A percentile compares a stretch with the other conserved stretches of the same genome.
phyloP scores from a whole-genome alignment of 2,888 invertebrate genomes.

The Platypus cylindrus region DNA sequence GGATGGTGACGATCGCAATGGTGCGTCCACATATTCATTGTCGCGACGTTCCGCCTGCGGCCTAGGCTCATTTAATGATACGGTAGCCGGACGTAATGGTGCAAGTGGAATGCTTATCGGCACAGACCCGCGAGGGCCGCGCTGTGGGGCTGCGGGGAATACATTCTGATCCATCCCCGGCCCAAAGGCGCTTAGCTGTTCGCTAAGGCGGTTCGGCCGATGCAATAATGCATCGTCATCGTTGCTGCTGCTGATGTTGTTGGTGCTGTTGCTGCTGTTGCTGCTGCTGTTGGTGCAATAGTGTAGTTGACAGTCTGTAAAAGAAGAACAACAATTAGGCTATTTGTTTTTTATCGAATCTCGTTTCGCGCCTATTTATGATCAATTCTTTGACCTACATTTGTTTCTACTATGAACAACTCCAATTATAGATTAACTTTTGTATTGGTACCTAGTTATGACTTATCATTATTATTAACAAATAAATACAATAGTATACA shows the following conservation, averaged over 20 bases:
- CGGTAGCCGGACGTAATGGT: slow-evolving; percentile 37
- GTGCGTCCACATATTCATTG: slow-evolving; percentile 91
- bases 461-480: no score
- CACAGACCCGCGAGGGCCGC: slow-evolving; percentile 45
- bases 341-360: no score
- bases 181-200: slow-evolving; percentile 15
- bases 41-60: slow-evolving; percentile 75
- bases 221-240: slow-evolving; percentile 16
- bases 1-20: slow-evolving; percentile 44
- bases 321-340: no score
- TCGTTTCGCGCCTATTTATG: no score
- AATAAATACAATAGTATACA: no score
- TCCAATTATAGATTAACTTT: no score
- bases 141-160: slow-evolving; percentile 55
- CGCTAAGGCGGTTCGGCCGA: slow-evolving; percentile 15
- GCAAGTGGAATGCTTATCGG: slow-evolving; percentile 43
- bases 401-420: no score
- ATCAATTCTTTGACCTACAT: no score
- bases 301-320: no score
- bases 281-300: no score
- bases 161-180: slow-evolving; percentile 61
- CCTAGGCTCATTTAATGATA: slow-evolving; percentile 55
- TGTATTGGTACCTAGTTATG: no score
- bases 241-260: slow-evolving; percentile 10
- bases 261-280: no score